Evolutionary conservation across 2,113 vertebrate genomes (phyloP).

Genomic region (Cranoglanis bouderius): DNA sequence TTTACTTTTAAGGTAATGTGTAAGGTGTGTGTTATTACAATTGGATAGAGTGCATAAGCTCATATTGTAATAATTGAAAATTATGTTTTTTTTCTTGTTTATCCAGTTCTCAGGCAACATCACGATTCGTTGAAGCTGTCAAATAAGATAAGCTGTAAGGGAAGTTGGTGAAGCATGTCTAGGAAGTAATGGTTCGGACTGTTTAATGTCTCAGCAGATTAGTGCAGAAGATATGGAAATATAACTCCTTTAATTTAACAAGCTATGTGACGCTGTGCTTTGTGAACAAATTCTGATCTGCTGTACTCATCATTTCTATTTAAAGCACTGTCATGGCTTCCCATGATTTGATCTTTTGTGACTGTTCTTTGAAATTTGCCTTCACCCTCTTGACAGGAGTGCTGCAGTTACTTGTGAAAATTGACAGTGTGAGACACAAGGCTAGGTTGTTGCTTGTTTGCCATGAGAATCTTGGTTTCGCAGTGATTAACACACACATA

Average conservation of each 20-base stretch:
- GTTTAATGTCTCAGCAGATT: neutral
- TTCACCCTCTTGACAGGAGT: neutral
- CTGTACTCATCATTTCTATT: neutral
- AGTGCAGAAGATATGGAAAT: neutral
- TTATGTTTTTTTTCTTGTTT: neutral
- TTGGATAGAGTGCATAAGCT: neutral
- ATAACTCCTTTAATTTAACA: neutral
- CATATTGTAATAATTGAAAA: neutral
- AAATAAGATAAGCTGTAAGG: neutral
- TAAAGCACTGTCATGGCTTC: neutral
- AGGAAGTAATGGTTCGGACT: neutral
- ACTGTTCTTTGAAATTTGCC: neutral
- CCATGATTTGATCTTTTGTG: neutral
- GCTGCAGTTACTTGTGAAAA: neutral
- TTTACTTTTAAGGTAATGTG: neutral
- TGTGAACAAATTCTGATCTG: neutral
- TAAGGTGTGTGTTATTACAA: neutral
- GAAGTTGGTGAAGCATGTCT: neutral
- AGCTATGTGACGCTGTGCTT: neutral
- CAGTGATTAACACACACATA: neutral
- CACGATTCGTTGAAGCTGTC: neutral
- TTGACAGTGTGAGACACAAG: neutral
- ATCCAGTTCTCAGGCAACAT: neutral
- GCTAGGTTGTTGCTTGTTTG: slow-evolving; percentile 3
- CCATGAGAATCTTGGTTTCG: slow-evolving; percentile 12